Conservation (phyloP, 2,888 invertebrate species). For the Stenolophus ochropezus region DNA sequence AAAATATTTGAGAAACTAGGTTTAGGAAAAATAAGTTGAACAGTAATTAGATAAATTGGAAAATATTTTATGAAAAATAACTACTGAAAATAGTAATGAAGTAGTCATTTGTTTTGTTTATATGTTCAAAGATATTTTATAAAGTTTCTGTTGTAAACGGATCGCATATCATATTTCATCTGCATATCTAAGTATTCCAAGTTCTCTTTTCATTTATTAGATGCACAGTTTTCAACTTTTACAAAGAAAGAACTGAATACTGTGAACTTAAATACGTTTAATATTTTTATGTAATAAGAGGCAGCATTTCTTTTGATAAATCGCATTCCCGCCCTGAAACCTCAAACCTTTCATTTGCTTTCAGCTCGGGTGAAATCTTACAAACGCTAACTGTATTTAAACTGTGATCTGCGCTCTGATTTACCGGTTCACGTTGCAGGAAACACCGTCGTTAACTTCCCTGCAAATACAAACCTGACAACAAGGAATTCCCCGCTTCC, state of each 20-base stretch:
- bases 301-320: background rate
- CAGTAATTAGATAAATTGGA: too few species aligned
- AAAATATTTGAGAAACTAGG: too few species aligned
- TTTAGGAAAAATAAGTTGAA: too few species aligned
- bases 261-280: background rate
- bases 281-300: background rate
- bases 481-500: background rate
- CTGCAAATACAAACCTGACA: background rate
- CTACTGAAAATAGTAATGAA: too few species aligned
- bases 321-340: background rate
- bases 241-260: background rate
- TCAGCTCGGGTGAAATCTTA: background rate
- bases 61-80: too few species aligned
- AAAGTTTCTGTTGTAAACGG: background rate
- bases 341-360: slow-evolving; percentile 3
- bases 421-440: background rate
- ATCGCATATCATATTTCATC: background rate
- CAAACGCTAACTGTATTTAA: background rate
- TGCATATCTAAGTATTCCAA: background rate
- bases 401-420: background rate
- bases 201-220: background rate
- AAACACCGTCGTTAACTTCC: background rate
- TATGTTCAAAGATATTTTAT: background rate
- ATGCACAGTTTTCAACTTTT: background rate
- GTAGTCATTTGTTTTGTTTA: too few species aligned